Evolutionary conservation across 2,888 invertebrate genomes (phyloP), one percentile per base, ranked within the genome.

Genomic region (Troides aeacus): DNA sequence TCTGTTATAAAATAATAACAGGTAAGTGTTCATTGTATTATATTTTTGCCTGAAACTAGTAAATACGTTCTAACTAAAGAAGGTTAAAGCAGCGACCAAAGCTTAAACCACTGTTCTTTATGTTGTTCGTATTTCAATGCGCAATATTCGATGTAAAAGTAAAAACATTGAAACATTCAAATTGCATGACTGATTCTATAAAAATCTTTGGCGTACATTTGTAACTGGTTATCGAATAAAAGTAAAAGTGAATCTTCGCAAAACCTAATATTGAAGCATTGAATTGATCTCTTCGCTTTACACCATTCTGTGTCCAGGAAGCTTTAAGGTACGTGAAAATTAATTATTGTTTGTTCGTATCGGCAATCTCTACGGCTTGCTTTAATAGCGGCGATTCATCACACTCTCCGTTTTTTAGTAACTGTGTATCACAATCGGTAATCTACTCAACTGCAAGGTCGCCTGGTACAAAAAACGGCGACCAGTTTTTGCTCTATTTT

Each of bases 401-500:
- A 86, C 83, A 86, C 83, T 87, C 84, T 83, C 87, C 82, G 81
- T 85, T 88, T 87, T 87, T 86, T 86, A 84, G 84, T 87, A 85
- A 86, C 87, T 84, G 86, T 88, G 86, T 89, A 88, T 87, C 83
- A 84, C 83, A 85, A 85, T 84, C 89, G 85, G 87, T 86, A 87
- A 88, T 86, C 84, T 84, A 87, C 87, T 90, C 84, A 75, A 80
- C 80, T 82, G 87, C 92, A 92, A 92, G 92, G 92, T 88, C 90
- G 86, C 76, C 91, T 70, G 77, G 89, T 89, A 86, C 76, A 89
- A 87, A 89, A 86, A 87, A 84, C 80, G 74, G 81, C 83, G 79
- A 82, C 87, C 80, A 75, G 85, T 89, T 92, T 90, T 89, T 88
- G 88, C 86, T 89, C 89, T 87, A 88, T 92, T 92, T 92, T 86